A percentile compares a stretch with the other conserved stretches of the same genome.
Conservation (phyloP, 2,113 vertebrate genomes). For the Nibea albiflora region DNA sequence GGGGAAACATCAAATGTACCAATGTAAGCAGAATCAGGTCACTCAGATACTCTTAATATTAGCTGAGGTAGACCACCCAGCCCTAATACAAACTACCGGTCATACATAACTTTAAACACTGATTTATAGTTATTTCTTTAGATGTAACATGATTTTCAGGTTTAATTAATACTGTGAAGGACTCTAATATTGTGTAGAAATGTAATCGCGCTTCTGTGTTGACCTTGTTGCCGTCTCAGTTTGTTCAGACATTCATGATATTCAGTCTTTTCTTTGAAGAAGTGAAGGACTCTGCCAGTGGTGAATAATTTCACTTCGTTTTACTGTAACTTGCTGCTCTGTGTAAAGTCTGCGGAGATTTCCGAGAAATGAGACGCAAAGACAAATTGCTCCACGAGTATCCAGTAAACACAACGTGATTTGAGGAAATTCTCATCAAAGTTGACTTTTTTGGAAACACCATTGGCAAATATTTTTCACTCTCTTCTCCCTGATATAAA, state of each 20-base stretch:
- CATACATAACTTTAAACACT: not conserved
- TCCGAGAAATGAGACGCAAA: not conserved
- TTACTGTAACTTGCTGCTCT: not conserved
- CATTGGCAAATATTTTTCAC: not conserved
- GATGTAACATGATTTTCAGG: not conserved
- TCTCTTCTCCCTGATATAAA: not conserved
- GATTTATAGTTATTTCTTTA: not conserved
- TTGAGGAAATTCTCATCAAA: not conserved
- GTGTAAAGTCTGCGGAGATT: not conserved
- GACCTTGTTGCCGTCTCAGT: not conserved
- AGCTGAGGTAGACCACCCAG: no score
- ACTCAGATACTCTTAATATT: not conserved
- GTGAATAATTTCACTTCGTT: not conserved
- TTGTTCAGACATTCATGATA: not conserved
- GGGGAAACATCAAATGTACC: not conserved
- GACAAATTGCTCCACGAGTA: not conserved
- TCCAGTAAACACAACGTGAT: not conserved
- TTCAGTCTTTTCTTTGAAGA: not conserved
- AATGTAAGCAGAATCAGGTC: not conserved
- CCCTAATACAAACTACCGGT: not conserved
- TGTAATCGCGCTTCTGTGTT: not conserved
- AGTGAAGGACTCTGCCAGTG: constrained; percentile 1
- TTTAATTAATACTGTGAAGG: not conserved
- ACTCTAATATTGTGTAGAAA: no score
- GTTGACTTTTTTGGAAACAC: not conserved